phyloP scores from a whole-genome alignment of 1,140 invertebrate genomes.

The Hylyphantes graminicola region DNA sequence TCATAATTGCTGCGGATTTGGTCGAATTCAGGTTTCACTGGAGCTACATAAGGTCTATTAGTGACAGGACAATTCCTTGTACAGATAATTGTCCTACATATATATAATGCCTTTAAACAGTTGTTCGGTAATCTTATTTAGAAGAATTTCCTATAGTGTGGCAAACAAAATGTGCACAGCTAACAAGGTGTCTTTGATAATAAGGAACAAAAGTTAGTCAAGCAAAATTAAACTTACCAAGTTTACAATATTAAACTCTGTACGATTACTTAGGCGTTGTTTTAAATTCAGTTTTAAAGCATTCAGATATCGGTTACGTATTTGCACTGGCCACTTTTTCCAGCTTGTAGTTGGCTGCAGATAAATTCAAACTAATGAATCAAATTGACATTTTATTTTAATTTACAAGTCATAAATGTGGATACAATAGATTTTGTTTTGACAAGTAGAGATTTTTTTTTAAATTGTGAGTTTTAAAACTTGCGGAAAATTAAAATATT shows the following conservation, averaged over 20 bases:
- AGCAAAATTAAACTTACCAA: conserved; percentile 20
- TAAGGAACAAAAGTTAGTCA: neutral
- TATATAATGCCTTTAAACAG: too few species aligned
- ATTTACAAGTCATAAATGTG: neutral
- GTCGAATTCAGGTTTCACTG: too few species aligned
- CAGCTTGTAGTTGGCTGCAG: conserved; percentile 33
- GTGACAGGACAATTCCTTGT: too few species aligned
- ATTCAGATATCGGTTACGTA: conserved; percentile 52
- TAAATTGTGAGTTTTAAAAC: neutral
- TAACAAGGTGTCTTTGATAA: neutral
- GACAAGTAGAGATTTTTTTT: neutral
- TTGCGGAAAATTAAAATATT: too few species aligned
- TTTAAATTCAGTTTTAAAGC: conserved; percentile 55
- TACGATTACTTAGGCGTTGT: conserved; percentile 24
- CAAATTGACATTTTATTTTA: neutral
- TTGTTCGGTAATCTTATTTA: too few species aligned
- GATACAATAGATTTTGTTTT: neutral
- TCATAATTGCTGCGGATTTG: too few species aligned
- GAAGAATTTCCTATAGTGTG: too few species aligned
- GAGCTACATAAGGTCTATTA: too few species aligned
- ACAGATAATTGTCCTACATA: too few species aligned
- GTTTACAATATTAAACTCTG: neutral
- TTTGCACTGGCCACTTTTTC: conserved; percentile 51
- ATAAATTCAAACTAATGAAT: conserved; percentile 19
- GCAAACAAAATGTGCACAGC: neutral